A percentile compares a stretch with the other conserved stretches of the same genome.
Conservation (phyloP, 92 coral and sea anemone species). For the Palythoa caribaeorum region DNA sequence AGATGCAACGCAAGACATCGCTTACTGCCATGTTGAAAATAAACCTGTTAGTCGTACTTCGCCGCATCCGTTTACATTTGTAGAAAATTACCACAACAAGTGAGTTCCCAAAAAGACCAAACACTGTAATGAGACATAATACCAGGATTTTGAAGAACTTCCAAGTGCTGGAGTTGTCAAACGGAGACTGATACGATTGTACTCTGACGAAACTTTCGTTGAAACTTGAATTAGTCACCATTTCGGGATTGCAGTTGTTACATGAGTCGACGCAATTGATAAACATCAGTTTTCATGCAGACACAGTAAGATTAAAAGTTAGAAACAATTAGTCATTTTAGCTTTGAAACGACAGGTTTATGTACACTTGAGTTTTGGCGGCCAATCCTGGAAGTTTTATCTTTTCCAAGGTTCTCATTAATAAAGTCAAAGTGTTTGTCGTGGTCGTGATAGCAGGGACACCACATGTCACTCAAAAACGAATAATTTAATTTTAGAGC, state of each 20-base stretch:
- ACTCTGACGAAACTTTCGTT: neutral
- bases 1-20: conserved; percentile 21
- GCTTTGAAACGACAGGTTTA: too few species aligned
- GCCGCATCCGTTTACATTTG: conserved; percentile 16
- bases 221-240: neutral
- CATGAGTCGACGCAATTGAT: neutral
- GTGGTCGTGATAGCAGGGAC: neutral
- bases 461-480: neutral
- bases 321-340: too few species aligned
- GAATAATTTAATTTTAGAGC: neutral
- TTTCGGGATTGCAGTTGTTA: neutral
- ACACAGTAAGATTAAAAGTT: neutral
- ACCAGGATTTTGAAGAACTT: conserved; percentile 24
- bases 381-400: neutral
- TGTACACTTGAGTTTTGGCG: neutral
- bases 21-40: conserved; percentile 37
- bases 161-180: conserved; percentile 9
- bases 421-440: neutral
- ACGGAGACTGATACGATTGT: neutral
- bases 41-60: conserved; percentile 38
- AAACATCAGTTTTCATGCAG: neutral
- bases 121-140: conserved; percentile 21
- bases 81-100: conserved; percentile 29
- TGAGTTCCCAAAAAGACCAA: conserved; percentile 28
- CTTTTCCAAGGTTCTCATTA: neutral